Conservation (phyloP, 1,140 invertebrate species). For the Macrocentrus cingulum region DNA sequence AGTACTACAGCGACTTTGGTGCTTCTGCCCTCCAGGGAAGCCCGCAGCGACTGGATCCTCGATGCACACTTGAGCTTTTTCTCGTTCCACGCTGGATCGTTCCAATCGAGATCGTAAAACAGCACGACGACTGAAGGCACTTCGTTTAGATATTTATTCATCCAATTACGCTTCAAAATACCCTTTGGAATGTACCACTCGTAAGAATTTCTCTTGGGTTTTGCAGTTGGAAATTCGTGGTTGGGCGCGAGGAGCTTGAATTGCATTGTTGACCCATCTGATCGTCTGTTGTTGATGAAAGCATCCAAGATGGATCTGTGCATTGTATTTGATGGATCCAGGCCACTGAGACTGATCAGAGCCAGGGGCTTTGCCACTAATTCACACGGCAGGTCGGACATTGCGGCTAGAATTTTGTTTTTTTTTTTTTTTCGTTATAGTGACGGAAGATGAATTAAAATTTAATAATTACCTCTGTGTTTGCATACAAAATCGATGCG, state of each 20-base stretch:
- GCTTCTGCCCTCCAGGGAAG: conserved; percentile 73
- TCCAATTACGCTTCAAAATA: conserved; percentile 94
- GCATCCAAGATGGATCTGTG: conserved; percentile 92
- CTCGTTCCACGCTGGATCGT: conserved; percentile 89
- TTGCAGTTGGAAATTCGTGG: conserved; percentile 86
- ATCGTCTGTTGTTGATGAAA: conserved; percentile 77
- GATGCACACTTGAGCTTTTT: conserved; percentile 91
- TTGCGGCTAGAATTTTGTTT: conserved; percentile 27
- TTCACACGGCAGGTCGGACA: conserved; percentile 73
- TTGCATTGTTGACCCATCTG: conserved; percentile 80
- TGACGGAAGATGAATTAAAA: too few relatives aligned
- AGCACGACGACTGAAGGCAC: conserved; percentile 91
- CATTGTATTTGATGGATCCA: conserved; percentile 82
- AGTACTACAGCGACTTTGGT: conserved; percentile 88
- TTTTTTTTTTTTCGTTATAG: too few relatives aligned
- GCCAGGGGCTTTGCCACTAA: conserved; percentile 78
- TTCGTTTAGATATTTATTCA: conserved; percentile 88
- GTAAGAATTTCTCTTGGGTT: conserved; percentile 88
- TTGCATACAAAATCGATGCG: too few relatives aligned
- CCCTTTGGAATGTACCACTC: conserved; percentile 97
- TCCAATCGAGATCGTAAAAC: conserved; percentile 98
- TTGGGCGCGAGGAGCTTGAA: conserved; percentile 79
- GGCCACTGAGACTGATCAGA: conserved; percentile 80
- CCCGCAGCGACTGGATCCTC: conserved; percentile 81
- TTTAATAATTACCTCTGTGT: too few relatives aligned